Percentiles rank a stretch among this genome's conserved stretches.
Conservation (phyloP, 2,797 vertebrate genomes). For the Xyrichtys novacula region DNA sequence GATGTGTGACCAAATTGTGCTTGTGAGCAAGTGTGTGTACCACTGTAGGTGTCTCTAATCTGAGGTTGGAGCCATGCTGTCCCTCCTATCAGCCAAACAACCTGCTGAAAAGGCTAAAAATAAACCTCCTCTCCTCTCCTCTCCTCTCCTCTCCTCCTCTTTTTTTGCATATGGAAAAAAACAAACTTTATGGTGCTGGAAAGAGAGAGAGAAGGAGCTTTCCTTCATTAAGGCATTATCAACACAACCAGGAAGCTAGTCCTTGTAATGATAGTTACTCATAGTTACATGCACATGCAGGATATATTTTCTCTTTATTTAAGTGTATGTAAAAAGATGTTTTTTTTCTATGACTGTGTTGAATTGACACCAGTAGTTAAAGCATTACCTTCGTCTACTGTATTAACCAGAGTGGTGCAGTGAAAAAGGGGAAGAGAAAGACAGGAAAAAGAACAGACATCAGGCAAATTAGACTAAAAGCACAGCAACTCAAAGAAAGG, state of each 20-base stretch:
- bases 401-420: too few species aligned
- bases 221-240: slow-evolving; percentile 65
- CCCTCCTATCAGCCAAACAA: slow-evolving; percentile 62
- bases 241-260: slow-evolving; percentile 50
- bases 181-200: too few species aligned
- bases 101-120: slow-evolving; percentile 75
- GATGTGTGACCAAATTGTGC: slow-evolving; percentile 42
- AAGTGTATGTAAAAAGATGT: too few species aligned
- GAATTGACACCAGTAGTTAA: too few species aligned
- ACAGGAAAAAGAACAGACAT: neutral
- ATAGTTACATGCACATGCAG: slow-evolving; percentile 30
- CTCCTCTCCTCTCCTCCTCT: slow-evolving; percentile 6
- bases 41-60: slow-evolving; percentile 78
- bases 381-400: too few species aligned
- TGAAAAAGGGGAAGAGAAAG: neutral
- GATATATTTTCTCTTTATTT: too few species aligned
- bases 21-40: slow-evolving; percentile 43
- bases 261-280: slow-evolving; percentile 69
- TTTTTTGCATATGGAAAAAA: too few species aligned
- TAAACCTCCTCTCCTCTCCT: slow-evolving; percentile 30
- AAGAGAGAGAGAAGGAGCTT: slow-evolving; percentile 24
- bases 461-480: neutral
- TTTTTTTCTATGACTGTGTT: too few species aligned
- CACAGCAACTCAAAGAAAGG: neutral
- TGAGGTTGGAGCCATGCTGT: slow-evolving; percentile 64